Percentiles rank a stretch among this genome's conserved stretches.
Evolutionary conservation across 1,140 invertebrate genomes (phyloP).

Genomic region (Calephelis nemesis): DNA sequence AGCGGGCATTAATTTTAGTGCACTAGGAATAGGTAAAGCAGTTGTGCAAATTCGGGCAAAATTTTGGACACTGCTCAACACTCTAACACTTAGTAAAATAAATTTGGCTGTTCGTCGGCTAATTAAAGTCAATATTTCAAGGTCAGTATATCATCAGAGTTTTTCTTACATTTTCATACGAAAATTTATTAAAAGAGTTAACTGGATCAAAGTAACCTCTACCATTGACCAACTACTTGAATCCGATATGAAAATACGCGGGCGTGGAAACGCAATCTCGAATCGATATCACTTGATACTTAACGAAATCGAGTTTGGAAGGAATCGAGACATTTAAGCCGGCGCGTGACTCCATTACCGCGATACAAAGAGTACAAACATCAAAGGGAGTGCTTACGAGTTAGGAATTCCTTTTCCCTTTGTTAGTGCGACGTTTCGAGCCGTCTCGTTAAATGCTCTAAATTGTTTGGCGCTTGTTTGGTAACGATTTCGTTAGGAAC

Average conservation of each 20-base stretch:
- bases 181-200: too few relatives aligned
- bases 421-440: conserved; percentile 37
- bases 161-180: too few relatives aligned
- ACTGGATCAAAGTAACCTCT: too few relatives aligned
- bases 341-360: conserved; percentile 62
- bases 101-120: too few relatives aligned
- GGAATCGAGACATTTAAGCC: conserved; percentile 59
- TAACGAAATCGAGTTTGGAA: conserved; percentile 54
- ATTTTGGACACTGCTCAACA: too few relatives aligned
- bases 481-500: conserved; percentile 30
- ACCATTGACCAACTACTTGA: too few relatives aligned
- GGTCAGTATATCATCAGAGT: too few relatives aligned
- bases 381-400: conserved; percentile 42
- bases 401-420: conserved; percentile 40
- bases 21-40: too few relatives aligned
- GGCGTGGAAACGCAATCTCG: conserved; percentile 39
- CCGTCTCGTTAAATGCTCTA: conserved; percentile 49
- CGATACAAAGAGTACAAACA: conserved; percentile 51
- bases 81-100: too few relatives aligned
- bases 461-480: conserved; percentile 43
- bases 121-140: too few relatives aligned
- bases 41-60: too few relatives aligned
- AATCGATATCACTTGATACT: conserved; percentile 52
- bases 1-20: too few relatives aligned
- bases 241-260: conserved; percentile 2